Percentiles rank a stretch among this genome's conserved stretches.
Conservation (phyloP, 2,888 invertebrate species). For the Drosophila rellima region DNA sequence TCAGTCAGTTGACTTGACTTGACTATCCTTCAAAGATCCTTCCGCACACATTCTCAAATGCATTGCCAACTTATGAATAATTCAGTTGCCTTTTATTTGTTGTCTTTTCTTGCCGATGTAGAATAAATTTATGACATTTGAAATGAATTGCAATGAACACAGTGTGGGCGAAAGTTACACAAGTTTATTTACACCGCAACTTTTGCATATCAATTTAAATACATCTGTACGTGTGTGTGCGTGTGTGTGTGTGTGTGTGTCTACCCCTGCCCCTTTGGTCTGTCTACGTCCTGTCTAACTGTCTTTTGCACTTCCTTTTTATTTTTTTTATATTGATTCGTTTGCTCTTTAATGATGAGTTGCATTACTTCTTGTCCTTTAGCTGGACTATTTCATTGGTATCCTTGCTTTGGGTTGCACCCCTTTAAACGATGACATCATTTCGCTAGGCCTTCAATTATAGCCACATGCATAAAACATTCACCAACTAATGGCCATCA, state of each 20-base stretch:
- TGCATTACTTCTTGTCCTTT: conserved; percentile 10
- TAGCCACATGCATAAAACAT: conserved; percentile 37
- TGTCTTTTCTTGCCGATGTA: conserved; percentile 14
- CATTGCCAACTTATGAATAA: conserved; percentile 44
- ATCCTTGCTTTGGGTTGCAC: neutral
- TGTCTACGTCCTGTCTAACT: conserved; percentile 14
- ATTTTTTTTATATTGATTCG: conserved; percentile 35
- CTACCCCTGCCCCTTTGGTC: neutral
- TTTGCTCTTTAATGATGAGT: conserved; percentile 37
- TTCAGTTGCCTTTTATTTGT: conserved; percentile 46
- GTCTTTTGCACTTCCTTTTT: neutral
- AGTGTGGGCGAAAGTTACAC: conserved; percentile 21
- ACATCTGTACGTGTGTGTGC: conserved; percentile 2
- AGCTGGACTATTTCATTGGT: conserved; percentile 1
- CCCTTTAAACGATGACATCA: conserved; percentile 48
- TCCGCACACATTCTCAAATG: conserved; percentile 1
- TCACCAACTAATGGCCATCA: conserved; percentile 25
- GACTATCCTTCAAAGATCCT: conserved; percentile 6
- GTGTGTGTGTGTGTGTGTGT: neutral
- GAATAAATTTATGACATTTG: conserved; percentile 48
- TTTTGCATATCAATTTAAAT: conserved; percentile 58
- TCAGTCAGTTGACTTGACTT: conserved; percentile 34
- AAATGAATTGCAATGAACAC: conserved; percentile 44
- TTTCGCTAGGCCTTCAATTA: conserved; percentile 26
- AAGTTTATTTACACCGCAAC: conserved; percentile 52